These are phyloP conservation scores for Tragelaphus scriptus DNA, from an alignment of 2,113 vertebrate species.

Conservation along the genomic window DNA sequence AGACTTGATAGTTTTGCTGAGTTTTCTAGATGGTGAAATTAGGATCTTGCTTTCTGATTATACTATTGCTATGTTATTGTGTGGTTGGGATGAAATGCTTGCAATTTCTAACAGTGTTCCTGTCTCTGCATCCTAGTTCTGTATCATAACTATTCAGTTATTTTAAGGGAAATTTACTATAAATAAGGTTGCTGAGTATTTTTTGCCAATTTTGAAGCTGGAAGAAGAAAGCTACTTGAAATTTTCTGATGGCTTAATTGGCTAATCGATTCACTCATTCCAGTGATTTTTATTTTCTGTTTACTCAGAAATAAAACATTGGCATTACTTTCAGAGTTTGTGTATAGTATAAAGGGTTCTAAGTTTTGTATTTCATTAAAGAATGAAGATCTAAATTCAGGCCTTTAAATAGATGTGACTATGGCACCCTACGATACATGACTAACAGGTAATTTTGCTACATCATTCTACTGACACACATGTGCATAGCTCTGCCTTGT, in stretches of 20 bases:
- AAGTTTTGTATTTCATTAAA: not conserved
- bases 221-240: constrained; percentile 4
- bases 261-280: not conserved
- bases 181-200: not conserved
- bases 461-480: not conserved
- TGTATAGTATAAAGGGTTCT: not conserved
- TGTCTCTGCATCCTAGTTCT: not conserved
- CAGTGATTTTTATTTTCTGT: not conserved
- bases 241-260: constrained; percentile 7
- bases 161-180: not conserved
- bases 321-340: not conserved
- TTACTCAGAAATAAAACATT: not conserved
- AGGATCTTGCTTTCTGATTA: constrained; percentile 52
- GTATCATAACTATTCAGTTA: not conserved
- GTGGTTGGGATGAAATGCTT: not conserved
- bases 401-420: not conserved
- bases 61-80: not conserved
- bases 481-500: not conserved
- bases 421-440: not conserved
- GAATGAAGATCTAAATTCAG: not conserved
- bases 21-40: constrained; percentile 63
- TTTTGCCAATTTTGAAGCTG: not conserved
- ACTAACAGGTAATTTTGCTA: constrained; percentile 30
- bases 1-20: constrained; percentile 61
- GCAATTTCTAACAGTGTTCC: not conserved